phyloP scores from a whole-genome alignment of 2,888 invertebrate species.

The Dryobota labecula region DNA sequence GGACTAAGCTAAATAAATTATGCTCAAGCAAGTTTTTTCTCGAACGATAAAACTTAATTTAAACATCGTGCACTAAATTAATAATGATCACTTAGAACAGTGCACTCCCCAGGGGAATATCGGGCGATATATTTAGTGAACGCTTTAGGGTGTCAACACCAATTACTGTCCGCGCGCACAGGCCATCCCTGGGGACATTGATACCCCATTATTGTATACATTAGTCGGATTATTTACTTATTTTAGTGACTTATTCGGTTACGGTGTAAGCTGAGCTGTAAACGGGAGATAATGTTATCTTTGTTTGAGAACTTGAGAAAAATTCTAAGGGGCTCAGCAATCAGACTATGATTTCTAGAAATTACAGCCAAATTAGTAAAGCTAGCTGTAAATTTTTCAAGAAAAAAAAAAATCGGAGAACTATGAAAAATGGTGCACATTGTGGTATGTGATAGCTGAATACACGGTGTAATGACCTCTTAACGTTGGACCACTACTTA shows the following conservation, averaged over 20 bases:
- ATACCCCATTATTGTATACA: slow-evolving; percentile 46
- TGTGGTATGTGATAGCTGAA: too few relatives aligned
- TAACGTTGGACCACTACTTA: too few relatives aligned
- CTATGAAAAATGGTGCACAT: too few relatives aligned
- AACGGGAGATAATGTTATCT: not conserved
- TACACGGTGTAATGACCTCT: too few relatives aligned
- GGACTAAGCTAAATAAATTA: not conserved
- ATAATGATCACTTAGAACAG: slow-evolving; percentile 17
- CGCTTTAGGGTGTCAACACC: slow-evolving; percentile 56
- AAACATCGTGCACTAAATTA: slow-evolving; percentile 37
- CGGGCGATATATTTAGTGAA: slow-evolving; percentile 47
- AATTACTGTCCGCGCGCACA: slow-evolving; percentile 43
- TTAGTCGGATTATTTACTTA: slow-evolving; percentile 49
- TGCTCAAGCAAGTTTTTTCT: not conserved
- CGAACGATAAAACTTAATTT: slow-evolving; percentile 13
- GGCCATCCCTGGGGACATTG: slow-evolving; percentile 38
- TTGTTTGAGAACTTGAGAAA: not conserved
- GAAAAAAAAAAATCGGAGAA: too few relatives aligned
- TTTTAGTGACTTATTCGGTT: slow-evolving; percentile 44
- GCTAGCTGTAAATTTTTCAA: too few relatives aligned
- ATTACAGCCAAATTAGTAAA: too few relatives aligned
- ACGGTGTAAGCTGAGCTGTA: slow-evolving; percentile 22
- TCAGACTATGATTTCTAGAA: too few relatives aligned
- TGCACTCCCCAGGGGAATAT: slow-evolving; percentile 17
- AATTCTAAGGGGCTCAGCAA: too few relatives aligned